Conservation (phyloP, 2,113 vertebrate species). For the Orthonyx spaldingii region DNA sequence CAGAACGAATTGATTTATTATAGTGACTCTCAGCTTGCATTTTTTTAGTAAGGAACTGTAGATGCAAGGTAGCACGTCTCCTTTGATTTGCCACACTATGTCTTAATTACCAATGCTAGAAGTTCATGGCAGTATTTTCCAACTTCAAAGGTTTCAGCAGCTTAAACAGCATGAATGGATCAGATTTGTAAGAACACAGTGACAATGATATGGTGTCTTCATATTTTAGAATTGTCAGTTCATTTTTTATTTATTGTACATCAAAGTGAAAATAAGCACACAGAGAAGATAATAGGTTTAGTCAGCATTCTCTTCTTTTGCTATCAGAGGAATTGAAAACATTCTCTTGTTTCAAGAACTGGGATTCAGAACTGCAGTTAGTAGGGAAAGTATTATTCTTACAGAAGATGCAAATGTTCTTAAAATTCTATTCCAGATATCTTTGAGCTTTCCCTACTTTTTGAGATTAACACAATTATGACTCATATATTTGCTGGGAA, state of each 20-base stretch:
- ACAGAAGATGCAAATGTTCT: neutral
- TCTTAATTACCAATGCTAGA: conserved; percentile 78
- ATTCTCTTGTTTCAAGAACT: conserved; percentile 3
- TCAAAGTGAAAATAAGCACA: conserved; percentile 65
- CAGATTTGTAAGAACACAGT: conserved; percentile 50
- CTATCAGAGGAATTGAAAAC: neutral
- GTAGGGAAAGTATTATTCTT: neutral
- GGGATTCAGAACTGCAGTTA: neutral
- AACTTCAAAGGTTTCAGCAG: conserved; percentile 69
- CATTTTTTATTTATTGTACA: conserved; percentile 67
- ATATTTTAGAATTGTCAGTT: conserved; percentile 56
- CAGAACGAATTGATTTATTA: conserved; percentile 77
- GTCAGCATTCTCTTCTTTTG: conserved; percentile 28
- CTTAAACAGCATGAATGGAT: conserved; percentile 43
- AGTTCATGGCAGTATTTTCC: conserved; percentile 57
- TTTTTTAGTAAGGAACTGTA: conserved; percentile 42
- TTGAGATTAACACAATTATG: neutral
- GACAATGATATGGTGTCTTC: conserved; percentile 59
- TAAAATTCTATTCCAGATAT: neutral
- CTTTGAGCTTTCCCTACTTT: neutral
- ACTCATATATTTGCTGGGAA: neutral
- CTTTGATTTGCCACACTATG: conserved; percentile 72
- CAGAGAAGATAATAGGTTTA: conserved; percentile 16
- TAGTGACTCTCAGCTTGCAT: conserved; percentile 40
- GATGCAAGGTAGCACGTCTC: conserved; percentile 58